Evolutionary conservation across 2,797 vertebrate genomes (phyloP).

Genomic region (Aeoliscus strigatus): DNA sequence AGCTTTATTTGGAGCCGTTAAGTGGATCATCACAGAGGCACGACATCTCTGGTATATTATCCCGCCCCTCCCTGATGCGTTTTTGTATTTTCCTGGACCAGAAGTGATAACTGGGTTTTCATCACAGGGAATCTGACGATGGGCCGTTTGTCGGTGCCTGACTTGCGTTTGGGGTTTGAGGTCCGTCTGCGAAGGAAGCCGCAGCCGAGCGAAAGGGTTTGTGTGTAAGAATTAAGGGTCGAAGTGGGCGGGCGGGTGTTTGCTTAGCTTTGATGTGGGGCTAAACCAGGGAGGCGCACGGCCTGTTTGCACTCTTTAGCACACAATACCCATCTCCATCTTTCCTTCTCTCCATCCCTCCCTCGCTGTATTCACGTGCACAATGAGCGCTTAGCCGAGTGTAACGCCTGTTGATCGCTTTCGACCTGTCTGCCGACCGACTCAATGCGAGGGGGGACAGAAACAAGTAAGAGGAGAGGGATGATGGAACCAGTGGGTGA

Average conservation of each 20-base stretch:
- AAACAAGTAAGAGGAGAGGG: slow-evolving; percentile 18
- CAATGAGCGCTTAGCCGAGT: slow-evolving; percentile 81
- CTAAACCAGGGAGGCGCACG: slow-evolving; percentile 63
- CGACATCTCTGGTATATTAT: slow-evolving; percentile 41
- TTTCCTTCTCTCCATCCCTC: slow-evolving; percentile 73
- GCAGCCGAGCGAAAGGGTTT: slow-evolving; percentile 35
- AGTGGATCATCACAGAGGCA: slow-evolving; percentile 64
- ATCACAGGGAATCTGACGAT: not conserved
- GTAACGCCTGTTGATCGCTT: slow-evolving; percentile 89
- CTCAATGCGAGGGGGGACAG: slow-evolving; percentile 24
- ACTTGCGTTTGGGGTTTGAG: slow-evolving; percentile 22
- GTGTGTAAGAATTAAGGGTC: slow-evolving; percentile 46
- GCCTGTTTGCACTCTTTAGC: slow-evolving; percentile 79
- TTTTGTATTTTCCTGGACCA: slow-evolving; percentile 21
- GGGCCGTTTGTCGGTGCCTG: not conserved
- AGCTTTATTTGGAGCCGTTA: slow-evolving; percentile 70
- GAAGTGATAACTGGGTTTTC: slow-evolving; percentile 16
- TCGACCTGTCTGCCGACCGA: slow-evolving; percentile 67
- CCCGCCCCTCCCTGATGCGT: slow-evolving; percentile 11
- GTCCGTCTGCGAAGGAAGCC: slow-evolving; percentile 24
- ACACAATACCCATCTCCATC: slow-evolving; percentile 73
- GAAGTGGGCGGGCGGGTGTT: slow-evolving; percentile 69
- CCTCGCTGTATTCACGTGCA: slow-evolving; percentile 74
- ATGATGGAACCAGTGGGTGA: slow-evolving; percentile 31
- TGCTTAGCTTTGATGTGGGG: slow-evolving; percentile 90